Conservation (phyloP, 2,797 vertebrate species). For the Scleropages formosus region DNA sequence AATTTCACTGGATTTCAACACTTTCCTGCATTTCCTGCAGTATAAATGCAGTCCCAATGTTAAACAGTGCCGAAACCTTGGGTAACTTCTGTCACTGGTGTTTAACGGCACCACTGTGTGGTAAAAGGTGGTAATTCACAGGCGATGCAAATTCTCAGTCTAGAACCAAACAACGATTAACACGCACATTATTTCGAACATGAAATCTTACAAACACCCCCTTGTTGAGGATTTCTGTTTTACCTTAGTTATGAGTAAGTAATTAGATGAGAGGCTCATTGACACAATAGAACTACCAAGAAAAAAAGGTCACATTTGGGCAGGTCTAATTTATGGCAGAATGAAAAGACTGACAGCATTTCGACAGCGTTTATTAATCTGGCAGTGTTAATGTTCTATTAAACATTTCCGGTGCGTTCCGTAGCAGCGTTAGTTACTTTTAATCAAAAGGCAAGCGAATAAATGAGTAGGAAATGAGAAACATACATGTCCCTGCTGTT, state of each 20-base stretch:
- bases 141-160: neutral
- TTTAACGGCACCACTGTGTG: constrained; percentile 37
- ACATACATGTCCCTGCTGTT: constrained; percentile 31
- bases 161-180: constrained; percentile 5
- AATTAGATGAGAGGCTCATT: constrained; percentile 25
- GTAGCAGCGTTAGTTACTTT: constrained; percentile 13
- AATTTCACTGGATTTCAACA: neutral
- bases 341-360: neutral
- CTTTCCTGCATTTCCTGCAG: too few species aligned
- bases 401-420: constrained; percentile 20
- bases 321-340: too few species aligned
- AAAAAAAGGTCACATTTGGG: constrained; percentile 20
- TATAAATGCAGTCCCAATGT: too few species aligned
- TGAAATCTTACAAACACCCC: constrained; percentile 12
- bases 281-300: constrained; percentile 21
- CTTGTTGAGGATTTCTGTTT: constrained; percentile 17
- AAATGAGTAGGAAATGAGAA: constrained; percentile 25
- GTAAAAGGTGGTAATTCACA: constrained; percentile 24
- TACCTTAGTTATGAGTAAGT: constrained; percentile 8
- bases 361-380: constrained; percentile 30
- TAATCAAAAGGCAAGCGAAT: constrained; percentile 27
- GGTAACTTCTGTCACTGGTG: too few species aligned
- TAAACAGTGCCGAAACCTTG: too few species aligned
- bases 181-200: constrained; percentile 10
- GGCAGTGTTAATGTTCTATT: constrained; percentile 18